These are phyloP conservation scores for Takifugu bimaculatus DNA, from an alignment of 2,113 vertebrate genomes.

Conservation along the genomic window DNA sequence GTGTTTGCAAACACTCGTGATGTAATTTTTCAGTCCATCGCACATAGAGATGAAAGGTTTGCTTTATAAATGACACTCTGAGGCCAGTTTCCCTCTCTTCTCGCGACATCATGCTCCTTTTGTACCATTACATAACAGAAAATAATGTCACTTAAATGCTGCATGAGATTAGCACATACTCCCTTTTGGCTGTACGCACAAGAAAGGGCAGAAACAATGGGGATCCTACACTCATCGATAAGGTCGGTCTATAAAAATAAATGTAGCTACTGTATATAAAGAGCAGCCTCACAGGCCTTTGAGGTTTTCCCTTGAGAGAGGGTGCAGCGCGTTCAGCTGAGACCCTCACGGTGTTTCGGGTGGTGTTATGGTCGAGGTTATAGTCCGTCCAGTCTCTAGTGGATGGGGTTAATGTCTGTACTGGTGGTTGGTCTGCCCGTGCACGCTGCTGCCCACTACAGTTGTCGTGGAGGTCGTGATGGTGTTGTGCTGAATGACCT, in stretches of 20 bases:
- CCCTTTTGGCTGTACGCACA: conserved; percentile 78
- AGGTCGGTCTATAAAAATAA: conserved; percentile 84
- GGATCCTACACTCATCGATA: conserved; percentile 56
- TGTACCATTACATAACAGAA: conserved; percentile 85
- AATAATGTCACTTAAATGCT: conserved; percentile 64
- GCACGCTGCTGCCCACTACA: conserved; percentile 86
- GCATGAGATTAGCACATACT: conserved; percentile 82
- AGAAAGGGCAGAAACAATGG: conserved; percentile 21
- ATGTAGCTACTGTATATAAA: conserved; percentile 76
- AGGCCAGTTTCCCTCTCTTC: conserved; percentile 30
- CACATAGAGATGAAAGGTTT: conserved; percentile 31
- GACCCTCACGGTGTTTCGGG: conserved; percentile 26
- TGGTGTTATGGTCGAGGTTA: conserved; percentile 21
- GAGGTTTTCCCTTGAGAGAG: conserved; percentile 66
- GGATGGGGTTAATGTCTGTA: conserved; percentile 97
- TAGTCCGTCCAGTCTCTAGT: conserved; percentile 77
- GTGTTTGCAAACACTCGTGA: conserved; percentile 6
- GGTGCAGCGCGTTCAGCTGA: conserved; percentile 49
- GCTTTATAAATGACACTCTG: conserved; percentile 29
- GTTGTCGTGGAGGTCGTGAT: conserved; percentile 94
- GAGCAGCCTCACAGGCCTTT: conserved; percentile 83
- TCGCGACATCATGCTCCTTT: conserved; percentile 41
- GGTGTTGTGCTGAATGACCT: conserved; percentile 99
- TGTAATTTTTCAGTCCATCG: conserved; percentile 33
- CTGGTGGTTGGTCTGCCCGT: conserved; percentile 91